Evolutionary conservation across 2,797 vertebrate genomes (phyloP), one percentile per base, ranked within the genome.

Genomic region (Platyrinchus mystaceus): DNA sequence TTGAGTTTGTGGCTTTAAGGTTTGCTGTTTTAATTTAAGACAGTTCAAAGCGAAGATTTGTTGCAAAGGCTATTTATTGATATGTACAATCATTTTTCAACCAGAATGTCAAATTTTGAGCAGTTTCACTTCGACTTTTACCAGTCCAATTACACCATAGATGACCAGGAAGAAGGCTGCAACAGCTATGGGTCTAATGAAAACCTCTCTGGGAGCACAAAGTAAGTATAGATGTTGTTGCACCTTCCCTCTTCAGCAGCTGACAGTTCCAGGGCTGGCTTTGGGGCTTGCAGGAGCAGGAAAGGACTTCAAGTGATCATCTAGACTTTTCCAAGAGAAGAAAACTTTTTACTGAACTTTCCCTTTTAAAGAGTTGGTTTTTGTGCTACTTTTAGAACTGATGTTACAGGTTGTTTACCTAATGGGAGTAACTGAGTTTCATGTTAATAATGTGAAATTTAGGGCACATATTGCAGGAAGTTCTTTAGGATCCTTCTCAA

Each of bases 121-220:
- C 97, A 98, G 94, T 97, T 98, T 95, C 97, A 98, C 41, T 79
- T 97, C 14, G 98, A 99, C 90, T 99, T 99, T 97, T 99, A 99
- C 96, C 98, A 98, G 63, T 98, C 98, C 73, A 97, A 97, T 93
- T 99, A 98, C 87, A 97, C 97, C 63, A 97, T 98, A 55, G 98
- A 99, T 50, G 97, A 98, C 52, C 98, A 98, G 75, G 97, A 98
- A 46, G 97, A 98, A 46, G 92, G 39, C 28, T 96, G 64, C 37
- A 95, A 84, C 87, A 75, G 50, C 85, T 94, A 89, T 14, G 81
- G 32, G 53, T 68, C 85, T 68, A 91, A 90, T 9, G 77, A 60
- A 93, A 94, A 94, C 87, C 34, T 92, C 56, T 89, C 79, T 87
- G 95, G 92, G 93, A 94, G 91, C 41, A 87, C 84, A 97, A 97